Conservation (phyloP, 1,140 invertebrate genomes). For the Centruroides vittatus region DNA sequence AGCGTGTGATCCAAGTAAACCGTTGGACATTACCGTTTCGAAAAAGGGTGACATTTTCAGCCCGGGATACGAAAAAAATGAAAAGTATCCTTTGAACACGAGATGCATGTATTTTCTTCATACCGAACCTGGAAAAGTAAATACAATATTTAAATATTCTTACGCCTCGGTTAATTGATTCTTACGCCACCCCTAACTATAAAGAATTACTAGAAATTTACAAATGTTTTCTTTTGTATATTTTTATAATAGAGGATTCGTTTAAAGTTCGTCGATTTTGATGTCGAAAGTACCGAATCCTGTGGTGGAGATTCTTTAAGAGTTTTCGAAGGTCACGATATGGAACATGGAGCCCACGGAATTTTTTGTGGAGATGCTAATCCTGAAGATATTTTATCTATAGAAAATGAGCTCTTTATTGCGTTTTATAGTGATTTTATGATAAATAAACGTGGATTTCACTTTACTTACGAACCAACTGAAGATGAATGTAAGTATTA, state of each 20-base stretch:
- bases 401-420: background rate
- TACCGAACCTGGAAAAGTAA: constrained; percentile 1
- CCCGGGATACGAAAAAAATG: constrained; percentile 5
- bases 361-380: constrained; percentile 4
- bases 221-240: background rate
- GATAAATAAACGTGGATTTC: constrained; percentile 1
- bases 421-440: constrained; percentile 4
- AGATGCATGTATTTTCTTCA: background rate
- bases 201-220: background rate
- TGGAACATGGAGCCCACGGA: background rate
- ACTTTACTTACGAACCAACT: background rate
- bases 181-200: background rate
- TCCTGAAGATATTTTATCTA: background rate
- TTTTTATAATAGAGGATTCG: constrained; percentile 1
- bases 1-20: too few relatives aligned
- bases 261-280: constrained; percentile 1
- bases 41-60: constrained; percentile 4
- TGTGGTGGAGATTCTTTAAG: background rate
- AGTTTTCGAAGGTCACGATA: background rate
- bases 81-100: background rate
- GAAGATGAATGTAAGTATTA: background rate
- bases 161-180: too few relatives aligned
- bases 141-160: too few relatives aligned
- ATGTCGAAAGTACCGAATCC: constrained; percentile 2
- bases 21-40: too few relatives aligned